These are phyloP conservation scores for Stenopsyche tienmushanensis DNA, from an alignment of 1,140 invertebrate species.

Conservation along the genomic window DNA sequence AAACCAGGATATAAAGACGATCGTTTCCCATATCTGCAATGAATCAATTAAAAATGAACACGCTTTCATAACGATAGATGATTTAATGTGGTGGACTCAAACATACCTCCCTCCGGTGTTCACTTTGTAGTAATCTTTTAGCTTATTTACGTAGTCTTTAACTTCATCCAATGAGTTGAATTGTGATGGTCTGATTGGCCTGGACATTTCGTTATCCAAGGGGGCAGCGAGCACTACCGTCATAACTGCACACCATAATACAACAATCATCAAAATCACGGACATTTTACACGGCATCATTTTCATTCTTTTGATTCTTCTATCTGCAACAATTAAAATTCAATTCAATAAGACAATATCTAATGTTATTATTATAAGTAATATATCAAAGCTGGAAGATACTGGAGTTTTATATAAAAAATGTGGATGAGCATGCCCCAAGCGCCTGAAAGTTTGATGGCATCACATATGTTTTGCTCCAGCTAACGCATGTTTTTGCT, in stretches of 20 bases:
- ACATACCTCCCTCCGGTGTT: conserved; percentile 15
- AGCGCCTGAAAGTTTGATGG: too few species aligned
- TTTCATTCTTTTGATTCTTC: not conserved
- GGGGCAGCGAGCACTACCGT: not conserved
- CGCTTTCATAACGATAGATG: not conserved
- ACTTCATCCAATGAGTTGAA: conserved; percentile 8
- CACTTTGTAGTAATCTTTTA: conserved; percentile 9
- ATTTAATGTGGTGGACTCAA: too few species aligned
- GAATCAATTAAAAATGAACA: not conserved
- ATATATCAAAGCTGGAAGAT: too few species aligned
- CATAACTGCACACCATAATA: conserved; percentile 3
- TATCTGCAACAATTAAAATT: conserved; percentile 8
- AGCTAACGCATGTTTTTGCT: too few species aligned
- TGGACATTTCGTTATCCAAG: not conserved
- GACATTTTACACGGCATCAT: conserved; percentile 1
- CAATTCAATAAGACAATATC: too few species aligned
- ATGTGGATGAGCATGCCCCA: too few species aligned
- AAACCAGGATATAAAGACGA: not conserved
- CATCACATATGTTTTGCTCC: too few species aligned
- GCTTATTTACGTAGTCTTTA: conserved; percentile 5
- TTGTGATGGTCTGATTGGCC: conserved; percentile 3
- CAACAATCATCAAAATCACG: not conserved
- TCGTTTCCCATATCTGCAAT: conserved; percentile 20
- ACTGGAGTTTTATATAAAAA: too few species aligned
- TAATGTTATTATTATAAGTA: too few species aligned